These are phyloP conservation scores for Drosophila maculinotata DNA, from an alignment of 2,888 invertebrate species.

Conservation along the genomic window DNA sequence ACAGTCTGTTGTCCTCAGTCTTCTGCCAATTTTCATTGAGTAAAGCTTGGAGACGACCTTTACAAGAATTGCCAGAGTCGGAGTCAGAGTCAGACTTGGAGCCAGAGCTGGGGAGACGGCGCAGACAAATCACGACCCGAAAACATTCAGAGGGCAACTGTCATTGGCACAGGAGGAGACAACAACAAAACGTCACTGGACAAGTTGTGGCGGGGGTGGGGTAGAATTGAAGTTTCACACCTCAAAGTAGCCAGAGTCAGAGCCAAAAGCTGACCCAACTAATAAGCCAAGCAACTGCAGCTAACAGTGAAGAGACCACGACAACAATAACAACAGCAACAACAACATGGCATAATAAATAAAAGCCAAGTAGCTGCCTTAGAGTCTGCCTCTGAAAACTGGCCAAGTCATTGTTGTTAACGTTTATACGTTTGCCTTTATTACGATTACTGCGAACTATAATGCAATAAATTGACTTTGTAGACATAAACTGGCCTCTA, in stretches of 20 bases:
- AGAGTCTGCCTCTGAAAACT: conserved; percentile 60
- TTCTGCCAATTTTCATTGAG: conserved; percentile 68
- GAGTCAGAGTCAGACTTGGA: conserved; percentile 12
- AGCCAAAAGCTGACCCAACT: conserved; percentile 71
- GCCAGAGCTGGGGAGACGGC: conserved; percentile 25
- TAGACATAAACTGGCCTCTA: background rate
- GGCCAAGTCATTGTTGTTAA: conserved; percentile 23
- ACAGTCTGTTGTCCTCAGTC: conserved; percentile 7
- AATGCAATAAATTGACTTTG: conserved; percentile 4
- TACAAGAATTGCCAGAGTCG: conserved; percentile 50
- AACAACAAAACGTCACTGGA: conserved; percentile 18
- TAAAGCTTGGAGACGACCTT: conserved; percentile 75
- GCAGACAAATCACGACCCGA: conserved; percentile 78
- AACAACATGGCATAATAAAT: conserved; percentile 77
- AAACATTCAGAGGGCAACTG: conserved; percentile 54
- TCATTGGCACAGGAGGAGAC: conserved; percentile 36
- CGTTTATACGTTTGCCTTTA: conserved; percentile 30
- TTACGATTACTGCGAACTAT: conserved; percentile 14
- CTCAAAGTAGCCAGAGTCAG: conserved; percentile 34
- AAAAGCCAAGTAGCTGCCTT: conserved; percentile 78
- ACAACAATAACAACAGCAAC: conserved; percentile 36
- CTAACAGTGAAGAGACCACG: conserved; percentile 48
- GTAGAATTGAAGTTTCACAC: conserved; percentile 62
- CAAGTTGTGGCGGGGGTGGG: background rate
- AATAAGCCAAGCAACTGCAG: conserved; percentile 63